Evolutionary conservation across 1,140 invertebrate genomes (phyloP), one percentile per base, ranked within the genome.

Genomic region (Heterodera schachtii): DNA sequence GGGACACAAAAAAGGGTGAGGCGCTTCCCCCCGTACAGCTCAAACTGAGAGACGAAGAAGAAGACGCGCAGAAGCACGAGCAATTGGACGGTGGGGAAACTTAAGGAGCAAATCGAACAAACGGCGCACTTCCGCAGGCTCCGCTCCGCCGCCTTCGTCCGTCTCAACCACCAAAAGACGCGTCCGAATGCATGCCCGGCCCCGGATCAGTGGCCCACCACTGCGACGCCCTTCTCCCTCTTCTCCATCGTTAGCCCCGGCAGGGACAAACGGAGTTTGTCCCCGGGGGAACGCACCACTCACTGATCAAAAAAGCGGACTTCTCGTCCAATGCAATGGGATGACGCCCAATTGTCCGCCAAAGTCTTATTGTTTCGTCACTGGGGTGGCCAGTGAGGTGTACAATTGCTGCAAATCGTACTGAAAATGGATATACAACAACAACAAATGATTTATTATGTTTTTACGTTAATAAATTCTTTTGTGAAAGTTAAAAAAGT

Each of bases 331-430:
- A 21, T 89, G 88, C 79, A 89, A 89, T 79, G 88, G 87, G 19
- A 74, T 89, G 49, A 82, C 83, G 41, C 88, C 88, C 3, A 87
- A 89, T 44, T 89, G 88, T 74, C 88, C 88, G 16, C 89, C 88
- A 5, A 84, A 89, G 46, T 84, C 85, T 21, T 89, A 89, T 66
- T 89, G 88, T 57, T 89, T 90, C 69, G 87, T 90, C 11, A 89
- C 88, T 9, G 88, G 88, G 19, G 85, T 89, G n/a, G 88, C 88
- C 43, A 85, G 80, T 43, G 88, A 82, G 31, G 83, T 85, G 31
- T 89, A 90, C 74, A 90, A 90, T 70, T 89, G 88, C 75, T 89
- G 88, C 76, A 78, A 78, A 49, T 43, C 77, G 8, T 78, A 78
- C 70, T 78, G 70, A 78, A n/a, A 1, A 64, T 41, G 57, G 57